Percentiles rank a stretch among this genome's conserved stretches.
These are phyloP conservation scores for Acipenser oxyrinchus DNA, from an alignment of 2,797 vertebrate genomes.

Conservation along the genomic window DNA sequence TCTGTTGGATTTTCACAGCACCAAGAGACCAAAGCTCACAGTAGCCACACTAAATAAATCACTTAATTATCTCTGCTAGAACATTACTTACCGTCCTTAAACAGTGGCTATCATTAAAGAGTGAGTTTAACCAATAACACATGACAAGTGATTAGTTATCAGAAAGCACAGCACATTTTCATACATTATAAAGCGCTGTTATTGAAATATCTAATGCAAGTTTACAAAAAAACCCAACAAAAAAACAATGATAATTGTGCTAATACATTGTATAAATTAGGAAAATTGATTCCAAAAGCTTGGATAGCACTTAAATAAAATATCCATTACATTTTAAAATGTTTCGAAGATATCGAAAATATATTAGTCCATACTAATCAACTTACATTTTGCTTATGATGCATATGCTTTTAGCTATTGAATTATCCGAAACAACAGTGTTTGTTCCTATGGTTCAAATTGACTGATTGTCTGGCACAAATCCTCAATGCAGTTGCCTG, in stretches of 20 bases:
- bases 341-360: conserved; percentile 10
- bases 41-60: conserved; percentile 45
- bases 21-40: conserved; percentile 41
- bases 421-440: neutral
- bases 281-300: no score
- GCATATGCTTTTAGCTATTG: neutral
- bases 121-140: no score
- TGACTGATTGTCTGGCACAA: neutral
- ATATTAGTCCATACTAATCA: conserved; percentile 5
- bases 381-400: neutral
- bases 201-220: no score
- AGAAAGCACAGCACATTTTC: no score
- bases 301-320: conserved; percentile 34
- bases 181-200: no score
- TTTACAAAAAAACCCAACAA: conserved; percentile 34
- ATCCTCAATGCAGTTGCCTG: neutral
- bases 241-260: conserved; percentile 11
- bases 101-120: neutral
- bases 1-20: conserved; percentile 17
- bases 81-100: conserved; percentile 43
- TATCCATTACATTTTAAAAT: conserved; percentile 19
- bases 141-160: no score
- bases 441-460: neutral
- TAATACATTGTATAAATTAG: no score
- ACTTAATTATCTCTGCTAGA: conserved; percentile 62